Base-by-base conservation (phyloP, 2,888 invertebrate species). In the Dendrolimus pini region DNA sequence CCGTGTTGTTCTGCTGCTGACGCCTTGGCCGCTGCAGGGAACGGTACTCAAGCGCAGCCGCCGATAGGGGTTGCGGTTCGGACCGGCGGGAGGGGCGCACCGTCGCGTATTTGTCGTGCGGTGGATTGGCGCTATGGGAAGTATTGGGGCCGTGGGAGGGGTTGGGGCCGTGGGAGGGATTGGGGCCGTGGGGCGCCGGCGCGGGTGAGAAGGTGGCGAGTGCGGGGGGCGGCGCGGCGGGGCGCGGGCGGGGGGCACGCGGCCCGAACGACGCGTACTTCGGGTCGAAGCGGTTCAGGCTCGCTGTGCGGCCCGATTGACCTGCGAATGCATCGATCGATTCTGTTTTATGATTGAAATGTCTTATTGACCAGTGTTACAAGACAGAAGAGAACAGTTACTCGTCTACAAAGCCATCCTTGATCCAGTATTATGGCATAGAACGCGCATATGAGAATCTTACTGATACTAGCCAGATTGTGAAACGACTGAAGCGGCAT, bases 281-380 rank as follows among this genome's bases (percentile, higher is more conserved):
- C 77, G 85, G 93, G 87, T 84, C 93, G 92, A 87, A 92, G 83
- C 77, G 87, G 92, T 92, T 91, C 91, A 91, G 91, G 88, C 83
- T 80, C 65, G 80, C 83, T 74, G 80, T 77, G 78, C 88, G 77
- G 69, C 88, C 81, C 65, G 80, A 70, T 66, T 80, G 82, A 74
- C 82, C 83, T 85, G 77, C 12, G 7, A 58, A 60, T 53, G 12
- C 6, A 30, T 30, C 30, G 30, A 30, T 30, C 6, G 30, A 6
- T 30, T 30, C 30, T 30, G 6, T 30, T 30, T 30, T 30, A 30
- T 30, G 30, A 30, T 30, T 30, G 30, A 30, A 30, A 30, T 30
- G 30, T 30, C 30, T 30, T 30, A 30, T 30, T 30, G 30, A 30
- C 30, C 30, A 30, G 30, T 18, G 18, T 18, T 18, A 18, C 2